Percentiles rank a stretch among this genome's conserved stretches.
phyloP scores from a whole-genome alignment of 2,888 invertebrate genomes.

The Plagodis pulveraria region DNA sequence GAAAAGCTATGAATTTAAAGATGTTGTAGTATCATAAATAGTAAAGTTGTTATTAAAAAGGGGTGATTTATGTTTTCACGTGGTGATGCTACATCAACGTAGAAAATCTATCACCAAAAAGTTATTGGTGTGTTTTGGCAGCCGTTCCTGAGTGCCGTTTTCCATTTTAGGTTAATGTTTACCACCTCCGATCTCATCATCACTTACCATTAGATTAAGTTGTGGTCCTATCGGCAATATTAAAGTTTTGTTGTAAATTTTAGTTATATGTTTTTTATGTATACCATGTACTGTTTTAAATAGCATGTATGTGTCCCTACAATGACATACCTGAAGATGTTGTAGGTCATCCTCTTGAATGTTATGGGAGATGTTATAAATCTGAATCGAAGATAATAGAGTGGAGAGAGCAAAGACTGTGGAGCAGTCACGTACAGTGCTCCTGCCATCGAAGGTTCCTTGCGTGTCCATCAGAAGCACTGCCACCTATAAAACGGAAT shows the following conservation, averaged over 20 bases:
- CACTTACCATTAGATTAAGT: no score
- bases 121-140: no score
- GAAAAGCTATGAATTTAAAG: constrained; percentile 2
- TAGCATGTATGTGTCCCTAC: no score
- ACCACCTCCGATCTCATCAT: no score
- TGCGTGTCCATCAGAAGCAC: constrained; percentile 94
- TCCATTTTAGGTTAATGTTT: no score
- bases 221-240: neutral
- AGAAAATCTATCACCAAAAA: no score
- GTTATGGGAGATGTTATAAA: constrained; percentile 92
- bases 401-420: constrained; percentile 81
- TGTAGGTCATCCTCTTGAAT: constrained; percentile 96
- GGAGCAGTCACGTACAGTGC: constrained; percentile 96
- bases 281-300: neutral
- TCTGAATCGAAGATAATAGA: constrained; percentile 95
- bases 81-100: no score
- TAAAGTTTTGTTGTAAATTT: neutral
- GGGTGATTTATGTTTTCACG: no score
- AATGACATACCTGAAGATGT: constrained; percentile 88
- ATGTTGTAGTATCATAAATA: neutral
- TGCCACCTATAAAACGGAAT: constrained; percentile 87
- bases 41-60: no score
- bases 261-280: neutral
- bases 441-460: constrained; percentile 96
- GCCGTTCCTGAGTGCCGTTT: no score